Conservation (phyloP, 2,113 vertebrate species). For the Scalopus aquaticus region DNA sequence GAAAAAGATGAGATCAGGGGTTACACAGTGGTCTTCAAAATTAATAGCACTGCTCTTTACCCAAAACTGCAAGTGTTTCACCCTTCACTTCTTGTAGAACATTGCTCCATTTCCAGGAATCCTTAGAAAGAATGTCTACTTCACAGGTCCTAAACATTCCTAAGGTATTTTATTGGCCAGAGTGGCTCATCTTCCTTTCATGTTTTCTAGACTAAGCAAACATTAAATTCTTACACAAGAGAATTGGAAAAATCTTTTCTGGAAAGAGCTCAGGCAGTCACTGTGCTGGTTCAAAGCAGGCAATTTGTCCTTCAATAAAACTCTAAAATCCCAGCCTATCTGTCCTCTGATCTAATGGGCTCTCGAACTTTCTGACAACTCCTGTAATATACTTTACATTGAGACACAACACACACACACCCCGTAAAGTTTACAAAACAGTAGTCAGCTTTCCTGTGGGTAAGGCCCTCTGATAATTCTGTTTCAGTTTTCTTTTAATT, state of each 20-base stretch:
- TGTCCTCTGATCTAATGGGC: neutral
- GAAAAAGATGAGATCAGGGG: neutral
- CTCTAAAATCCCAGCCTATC: neutral
- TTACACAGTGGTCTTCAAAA: neutral
- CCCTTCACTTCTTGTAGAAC: neutral
- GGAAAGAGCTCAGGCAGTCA: neutral
- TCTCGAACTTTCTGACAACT: neutral
- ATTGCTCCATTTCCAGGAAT: neutral
- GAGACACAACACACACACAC: neutral
- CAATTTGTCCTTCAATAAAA: conserved; percentile 8
- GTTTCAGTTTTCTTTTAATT: conserved; percentile 23
- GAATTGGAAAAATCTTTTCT: neutral
- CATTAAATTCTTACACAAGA: neutral
- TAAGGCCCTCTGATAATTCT: neutral
- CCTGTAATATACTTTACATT: neutral
- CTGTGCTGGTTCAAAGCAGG: neutral
- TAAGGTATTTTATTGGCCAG: neutral
- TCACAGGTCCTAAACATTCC: neutral
- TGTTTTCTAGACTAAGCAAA: neutral
- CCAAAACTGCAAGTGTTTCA: neutral
- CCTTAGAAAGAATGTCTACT: neutral
- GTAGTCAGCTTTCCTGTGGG: neutral
- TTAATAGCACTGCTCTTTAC: neutral
- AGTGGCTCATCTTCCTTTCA: conserved; percentile 16
- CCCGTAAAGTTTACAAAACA: neutral